Evolutionary conservation across 2,888 invertebrate species (phyloP), one percentile per base, ranked within the genome.

Genomic region (Tinea pellionella): DNA sequence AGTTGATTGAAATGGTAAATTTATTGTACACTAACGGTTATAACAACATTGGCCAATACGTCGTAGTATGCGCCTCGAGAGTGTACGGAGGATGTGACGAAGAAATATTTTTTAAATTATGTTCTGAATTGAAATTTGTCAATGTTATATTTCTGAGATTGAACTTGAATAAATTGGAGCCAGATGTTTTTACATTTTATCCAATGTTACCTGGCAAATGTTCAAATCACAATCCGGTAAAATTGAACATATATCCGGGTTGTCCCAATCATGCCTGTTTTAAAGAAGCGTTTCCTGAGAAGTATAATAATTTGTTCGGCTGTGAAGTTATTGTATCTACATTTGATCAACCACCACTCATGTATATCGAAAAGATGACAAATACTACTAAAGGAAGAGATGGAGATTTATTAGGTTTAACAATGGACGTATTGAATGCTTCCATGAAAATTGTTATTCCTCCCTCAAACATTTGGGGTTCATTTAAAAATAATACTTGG

Each of bases 261-360:
- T 76, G 74, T 61, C 9, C 59, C 2, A 64, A 68, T 19, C 65
- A 71, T 57, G 47, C 57, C 0, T 75, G 74, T 63, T 76, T 73
- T 24, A 65, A 68, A 56, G 59, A 63, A 4, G 42, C 70, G 18
- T 80, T 67, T 62, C 69, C 69, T 6, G 71, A 73, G 24, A 74
- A 71, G 64, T 63, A 76, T 15, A 59, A 51, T 0, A 75, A 79
- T 63, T 69, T 77, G 41, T 62, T 74, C 29, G 61, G 64, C 61
- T 80, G 80, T 63, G 67, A 66, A 9, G 65, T 80, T 4, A 60
- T 64, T 18, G 66, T 78, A 42, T 78, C 80, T 4, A 78, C 78
- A 6, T 65, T 77, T 55, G 71, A 75, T 55, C 79, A 79, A 62
- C 71, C 73, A 15, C 80, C 80, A 0, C 78, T 72, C 61, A 80